Percentiles rank a stretch among this genome's conserved stretches.
phyloP scores from a whole-genome alignment of 2,113 vertebrate genomes.

The Pluvianellus socialis region DNA sequence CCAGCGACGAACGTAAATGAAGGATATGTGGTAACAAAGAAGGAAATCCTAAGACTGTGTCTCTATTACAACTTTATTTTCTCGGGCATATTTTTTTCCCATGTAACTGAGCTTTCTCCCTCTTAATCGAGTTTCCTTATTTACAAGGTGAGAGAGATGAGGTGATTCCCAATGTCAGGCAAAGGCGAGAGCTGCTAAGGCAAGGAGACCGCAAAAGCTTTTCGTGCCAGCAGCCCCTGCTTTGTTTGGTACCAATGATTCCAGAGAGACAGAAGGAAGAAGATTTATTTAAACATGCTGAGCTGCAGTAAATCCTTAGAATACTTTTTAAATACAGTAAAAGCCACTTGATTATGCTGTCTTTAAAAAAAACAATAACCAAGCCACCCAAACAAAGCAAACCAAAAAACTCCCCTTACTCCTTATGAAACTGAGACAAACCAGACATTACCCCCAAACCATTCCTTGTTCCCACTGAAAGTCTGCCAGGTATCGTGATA shows the following conservation, averaged over 20 bases:
- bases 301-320: not conserved
- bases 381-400: not conserved
- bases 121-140: not conserved
- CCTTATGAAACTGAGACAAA: not conserved
- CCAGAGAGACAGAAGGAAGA: not conserved
- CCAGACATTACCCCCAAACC: no score
- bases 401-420: not conserved
- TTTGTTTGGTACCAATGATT: not conserved
- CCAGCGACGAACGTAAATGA: rapidly evolving
- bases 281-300: not conserved
- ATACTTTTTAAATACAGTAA: not conserved
- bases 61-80: not conserved
- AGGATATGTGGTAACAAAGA: not conserved
- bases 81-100: rapidly evolving
- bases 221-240: not conserved
- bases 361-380: not conserved
- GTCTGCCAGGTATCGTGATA: not conserved
- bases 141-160: not conserved
- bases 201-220: not conserved
- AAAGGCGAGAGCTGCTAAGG: not conserved
- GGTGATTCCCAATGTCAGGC: not conserved
- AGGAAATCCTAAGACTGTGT: rapidly evolving
- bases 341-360: not conserved
- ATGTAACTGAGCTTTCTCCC: not conserved
- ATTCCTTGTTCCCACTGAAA: not conserved